These are phyloP conservation scores for Halcyon senegalensis DNA, from an alignment of 2,113 vertebrate species.

Conservation along the genomic window DNA sequence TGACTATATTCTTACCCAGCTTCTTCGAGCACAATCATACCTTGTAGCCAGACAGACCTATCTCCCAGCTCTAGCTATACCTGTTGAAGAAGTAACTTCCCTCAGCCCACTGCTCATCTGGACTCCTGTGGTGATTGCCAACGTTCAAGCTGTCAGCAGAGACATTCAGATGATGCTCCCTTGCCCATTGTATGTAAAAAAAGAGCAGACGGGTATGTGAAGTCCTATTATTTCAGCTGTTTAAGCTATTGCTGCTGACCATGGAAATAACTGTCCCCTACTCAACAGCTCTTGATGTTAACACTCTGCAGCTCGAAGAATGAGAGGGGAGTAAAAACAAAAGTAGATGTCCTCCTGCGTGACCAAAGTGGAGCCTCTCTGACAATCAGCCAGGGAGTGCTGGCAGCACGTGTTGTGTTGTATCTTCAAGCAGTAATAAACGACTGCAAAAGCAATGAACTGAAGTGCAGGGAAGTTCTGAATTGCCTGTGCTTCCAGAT, in stretches of 20 bases:
- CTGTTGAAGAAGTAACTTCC: neutral
- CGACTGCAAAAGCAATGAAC: neutral
- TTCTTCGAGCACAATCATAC: neutral
- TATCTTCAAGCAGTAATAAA: neutral
- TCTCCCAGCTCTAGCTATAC: neutral
- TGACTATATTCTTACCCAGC: neutral
- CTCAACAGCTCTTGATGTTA: neutral
- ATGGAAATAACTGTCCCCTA: neutral
- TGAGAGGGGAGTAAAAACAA: neutral
- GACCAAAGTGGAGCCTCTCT: neutral
- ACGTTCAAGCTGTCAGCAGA: neutral
- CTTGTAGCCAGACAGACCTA: neutral
- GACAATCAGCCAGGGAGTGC: neutral
- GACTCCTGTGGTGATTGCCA: neutral
- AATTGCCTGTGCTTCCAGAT: neutral
- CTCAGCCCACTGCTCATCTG: neutral
- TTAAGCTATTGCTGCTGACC: neutral
- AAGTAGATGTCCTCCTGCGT: neutral
- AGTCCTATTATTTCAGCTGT: neutral
- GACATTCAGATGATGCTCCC: neutral
- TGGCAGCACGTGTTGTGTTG: neutral
- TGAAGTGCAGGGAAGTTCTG: neutral
- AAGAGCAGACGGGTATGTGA: neutral
- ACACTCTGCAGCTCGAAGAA: neutral
- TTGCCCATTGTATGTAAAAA: neutral